Base-by-base conservation (phyloP, 2,888 invertebrate genomes). In the Antheraea assamensis region DNA sequence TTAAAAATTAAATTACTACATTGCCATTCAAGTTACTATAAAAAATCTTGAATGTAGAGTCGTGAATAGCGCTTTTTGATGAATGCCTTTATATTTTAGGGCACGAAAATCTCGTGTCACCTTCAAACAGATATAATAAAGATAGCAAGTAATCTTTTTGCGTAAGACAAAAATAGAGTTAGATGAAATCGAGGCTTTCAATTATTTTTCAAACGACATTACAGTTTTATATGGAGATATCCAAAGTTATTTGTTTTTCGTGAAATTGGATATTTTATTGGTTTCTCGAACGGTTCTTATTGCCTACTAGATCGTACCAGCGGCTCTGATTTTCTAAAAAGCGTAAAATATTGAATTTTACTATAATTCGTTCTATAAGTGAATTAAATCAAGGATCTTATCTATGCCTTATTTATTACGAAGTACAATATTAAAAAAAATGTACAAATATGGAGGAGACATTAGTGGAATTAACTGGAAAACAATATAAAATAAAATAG, bases 191-290 rank as follows among this genome's bases (percentile, higher is more conserved):
- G 31, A 31, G 35, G 31, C 8, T 19, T 66, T 66, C 66, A 66
- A 66, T 66, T 66, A 66, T 66, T 66, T 30, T 64, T 30, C 27
- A 30, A 64, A 64, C 19, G 27, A 64, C 61, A 17, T 64, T 64
- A 30, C 30, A 21, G 7, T 66, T 31, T 66, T 66, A 31, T 30
- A 31, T 35, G 19, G 31, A 66, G 66, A 66, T 21, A 35, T 66
- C 66, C 31, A 66, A 31, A 66, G 66, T 66, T 66, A 66, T 66
- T 66, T 66, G 66, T 31, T 31, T 66, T 66, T 66, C 49, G 58
- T 58, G 55, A 55, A 71, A 71, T 71, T 71, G 71, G 21, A 49
- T 71, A 55, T 71, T 71, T 71, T 55, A 35, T 58, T 71, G 19
- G 49, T 31, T 17, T 30, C 31, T 15, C 19, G 31, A 55, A 31